Percentiles rank a stretch among this genome's conserved stretches.
Evolutionary conservation across 2,797 vertebrate genomes (phyloP).

Genomic region (Denticeps clupeoides): DNA sequence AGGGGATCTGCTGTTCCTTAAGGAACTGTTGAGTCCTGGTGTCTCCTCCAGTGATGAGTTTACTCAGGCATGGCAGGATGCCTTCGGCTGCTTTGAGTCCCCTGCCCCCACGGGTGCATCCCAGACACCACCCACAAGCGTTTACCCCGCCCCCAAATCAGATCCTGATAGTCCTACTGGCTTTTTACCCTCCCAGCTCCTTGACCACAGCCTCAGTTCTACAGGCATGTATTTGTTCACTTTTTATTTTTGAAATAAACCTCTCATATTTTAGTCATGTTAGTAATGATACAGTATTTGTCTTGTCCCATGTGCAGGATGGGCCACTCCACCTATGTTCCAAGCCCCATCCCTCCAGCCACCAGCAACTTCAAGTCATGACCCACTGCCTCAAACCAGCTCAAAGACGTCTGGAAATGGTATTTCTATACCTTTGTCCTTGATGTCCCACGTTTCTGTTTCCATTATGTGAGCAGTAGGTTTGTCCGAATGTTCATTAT

Average conservation of each 20-base stretch:
- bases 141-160: conserved; percentile 33
- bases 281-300: neutral
- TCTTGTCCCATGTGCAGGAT: too few relatives aligned
- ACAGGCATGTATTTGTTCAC: conserved; percentile 52
- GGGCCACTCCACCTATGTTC: conserved; percentile 67
- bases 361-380: conserved; percentile 37
- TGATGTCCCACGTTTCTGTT: too few relatives aligned
- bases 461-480: too few relatives aligned
- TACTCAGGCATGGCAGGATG: conserved; percentile 55
- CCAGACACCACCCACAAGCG: neutral
- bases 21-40: conserved; percentile 55
- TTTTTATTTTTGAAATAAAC: too few relatives aligned
- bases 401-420: conserved; percentile 44
- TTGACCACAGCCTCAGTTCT: conserved; percentile 69
- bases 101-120: conserved; percentile 9
- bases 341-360: conserved; percentile 54
- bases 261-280: too few relatives aligned
- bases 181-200: conserved; percentile 75
- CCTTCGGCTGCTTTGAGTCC: conserved; percentile 47
- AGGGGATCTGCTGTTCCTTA: conserved; percentile 69
- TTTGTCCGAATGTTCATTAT: too few relatives aligned
- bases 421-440: conserved; percentile 27
- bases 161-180: conserved; percentile 45
- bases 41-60: conserved; percentile 49
- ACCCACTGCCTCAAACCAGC: conserved; percentile 41